These are phyloP conservation scores for Sebastolobus alascanus DNA, from an alignment of 2,797 vertebrate genomes.

Conservation along the genomic window DNA sequence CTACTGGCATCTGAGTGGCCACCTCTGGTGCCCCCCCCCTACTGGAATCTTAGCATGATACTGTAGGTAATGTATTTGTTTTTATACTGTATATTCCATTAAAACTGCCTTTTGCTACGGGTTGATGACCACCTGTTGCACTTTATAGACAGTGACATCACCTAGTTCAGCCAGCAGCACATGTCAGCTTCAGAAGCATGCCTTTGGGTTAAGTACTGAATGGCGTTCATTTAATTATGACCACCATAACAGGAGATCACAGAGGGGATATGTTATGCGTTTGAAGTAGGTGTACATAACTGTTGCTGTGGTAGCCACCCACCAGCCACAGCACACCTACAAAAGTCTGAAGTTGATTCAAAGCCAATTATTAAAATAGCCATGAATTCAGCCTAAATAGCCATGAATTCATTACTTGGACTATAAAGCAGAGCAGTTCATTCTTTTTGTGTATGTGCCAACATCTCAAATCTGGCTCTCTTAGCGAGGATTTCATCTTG, in stretches of 20 bases:
- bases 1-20: no score
- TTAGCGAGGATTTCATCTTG: not conserved
- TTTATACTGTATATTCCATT: not conserved
- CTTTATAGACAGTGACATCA: no score
- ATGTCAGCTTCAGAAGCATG: not conserved
- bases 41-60: no score
- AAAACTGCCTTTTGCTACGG: not conserved
- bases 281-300: not conserved
- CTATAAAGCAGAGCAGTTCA: not conserved
- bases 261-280: constrained; percentile 2
- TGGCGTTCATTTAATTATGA: constrained; percentile 3
- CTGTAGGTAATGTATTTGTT: no score
- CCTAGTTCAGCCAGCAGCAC: not conserved
- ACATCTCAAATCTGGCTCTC: not conserved
- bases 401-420: no score
- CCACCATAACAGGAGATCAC: constrained; percentile 6
- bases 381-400: no score
- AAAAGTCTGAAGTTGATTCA: not conserved
- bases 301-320: constrained; percentile 12
- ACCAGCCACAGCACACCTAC: not conserved
- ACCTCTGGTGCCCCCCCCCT: no score
- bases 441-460: not conserved
- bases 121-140: no score
- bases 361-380: not conserved
- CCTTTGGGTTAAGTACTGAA: not conserved